Base-by-base conservation (phyloP, 2,888 invertebrate genomes). In the Alviniconcha strummeri region DNA sequence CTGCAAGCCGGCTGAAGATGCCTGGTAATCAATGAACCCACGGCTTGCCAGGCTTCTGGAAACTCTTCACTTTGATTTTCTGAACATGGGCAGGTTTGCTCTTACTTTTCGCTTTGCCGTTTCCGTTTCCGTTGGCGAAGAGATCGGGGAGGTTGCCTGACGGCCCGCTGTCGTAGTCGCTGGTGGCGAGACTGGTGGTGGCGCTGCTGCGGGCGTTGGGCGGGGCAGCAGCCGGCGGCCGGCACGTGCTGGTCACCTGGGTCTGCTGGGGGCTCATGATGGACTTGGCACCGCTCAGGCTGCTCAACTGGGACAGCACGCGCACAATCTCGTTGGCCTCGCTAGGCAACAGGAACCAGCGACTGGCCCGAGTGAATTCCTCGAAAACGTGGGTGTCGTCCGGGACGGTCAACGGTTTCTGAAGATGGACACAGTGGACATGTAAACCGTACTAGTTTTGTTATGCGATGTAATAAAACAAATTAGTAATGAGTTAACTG, bases 331-430 rank as follows among this genome's bases (percentile, higher is more conserved):
- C 83, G 90, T 97, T 96, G 0, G 97, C 97, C 94, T 98, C 98
- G 91, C 96, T 96, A 0, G 97, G 97, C 81, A 98, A 93, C 95
- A 98, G 96, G 94, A 97, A 98, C 98, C 98, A 98, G 86, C 97
- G 95, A 17, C 97, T 94, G 83, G 95, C 95, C 87, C 96, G 96
- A 74, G 96, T 95, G 77, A 96, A 95, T 54, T 94, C 93, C 89
- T 96, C 96, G 91, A 97, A 97, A 87, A 95, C 95, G 52, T 96
- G 95, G 88, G 96, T 95, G 88, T 96, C 96, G 92, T 97, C 97
- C 54, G 96, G 96, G 82, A 90, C 77, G 74, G 88, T 86, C 69
- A 85, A 78, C 55, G 79, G 80, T 4, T 82, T 85, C 89, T 90
- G 85, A 36, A 36, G 36, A 36, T 36, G 36, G 36, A 36, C 36